Base-by-base conservation (phyloP, 2,888 invertebrate genomes). In the Clostera curtula region DNA sequence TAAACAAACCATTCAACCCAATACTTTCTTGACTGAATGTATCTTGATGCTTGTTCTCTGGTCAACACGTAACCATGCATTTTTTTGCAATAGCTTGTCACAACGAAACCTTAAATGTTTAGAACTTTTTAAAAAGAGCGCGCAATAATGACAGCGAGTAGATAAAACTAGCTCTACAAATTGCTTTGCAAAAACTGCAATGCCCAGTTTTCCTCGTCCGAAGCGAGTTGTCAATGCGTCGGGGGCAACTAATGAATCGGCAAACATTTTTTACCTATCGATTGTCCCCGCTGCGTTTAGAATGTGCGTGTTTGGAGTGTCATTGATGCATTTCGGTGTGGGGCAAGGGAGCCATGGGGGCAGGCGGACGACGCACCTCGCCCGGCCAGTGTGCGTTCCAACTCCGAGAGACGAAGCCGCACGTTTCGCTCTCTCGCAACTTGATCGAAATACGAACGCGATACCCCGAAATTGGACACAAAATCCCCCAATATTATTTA, bases 241-340 rank as follows among this genome's bases (percentile, higher is more conserved):
- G 26, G 31, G 25, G 24, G 16, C 17, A 28, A 12, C 27, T 36
- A 46, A 46, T 39, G 28, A 37, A 46, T 33, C 34, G 36, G 34
- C 43, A 50, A 55, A 49, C 39, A 56, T 48, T 58, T 70, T 70
- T 68, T 58, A 37, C 26, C 47, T 63, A 71, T 71, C 64, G 69
- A 69, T 71, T 68, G 62, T 61, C 61, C 64, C 59, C 65, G 58
- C 55, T 54, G 60, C 61, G 67, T 61, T 64, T 63, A 62, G 65
- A 71, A 72, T 76, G 76, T 77, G 80, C 76, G 80, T 72, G 72
- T 75, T 70, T 69, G 60, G 60, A 74, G 74, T 82, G 77, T 76
- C 80, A 80, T 79, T 80, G 82, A 82, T 82, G 83, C 83, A 82
- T 76, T 77, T 80, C 72, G 77, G 76, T 72, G 58, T 79, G 79